Evolutionary conservation across 1,140 invertebrate species (phyloP), one percentile per base, ranked within the genome.

Genomic region (Drosophila arizonae): DNA sequence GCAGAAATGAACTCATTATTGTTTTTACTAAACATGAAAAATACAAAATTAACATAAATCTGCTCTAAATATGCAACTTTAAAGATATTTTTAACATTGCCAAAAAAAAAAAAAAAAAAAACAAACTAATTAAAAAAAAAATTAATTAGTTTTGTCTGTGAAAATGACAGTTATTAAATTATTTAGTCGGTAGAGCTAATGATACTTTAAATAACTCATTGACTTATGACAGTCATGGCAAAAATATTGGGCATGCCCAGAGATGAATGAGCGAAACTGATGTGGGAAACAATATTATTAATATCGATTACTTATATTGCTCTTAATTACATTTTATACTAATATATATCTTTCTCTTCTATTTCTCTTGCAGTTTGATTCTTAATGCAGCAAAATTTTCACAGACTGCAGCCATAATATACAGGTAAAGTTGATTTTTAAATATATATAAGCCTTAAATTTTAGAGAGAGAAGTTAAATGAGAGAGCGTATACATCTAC

Each of bases 291-390:
- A 17, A 46, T 46, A 17, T 17, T 46, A 8, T 17, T 17, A 0
- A 45, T 13, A 28, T 39, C 0, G 5, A 5, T 55, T 0, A 39
- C 9, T 10, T 21, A 11, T 24, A 39, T 21, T 6, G 21, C 13
- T 17, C 9, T 56, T 39, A 4, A 33, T 33, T 33, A 33, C 3
- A 11, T 8, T 39, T 39, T 50, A 26, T 13, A 8, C 8, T 17
- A 8, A 13, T 57, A 4, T 26, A 13, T 11, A n/a, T 43, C 24
- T 43, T 13, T 43, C 36, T 4, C 26, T 13, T 10, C 24, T 26
- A 9, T 45, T 11, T 13, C 9, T 13, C 4, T 69, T 62, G 28
- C 57, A 69, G 66, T 36, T 69, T 62, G 39, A 33, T 28, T 61
- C 13, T 54, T 39, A 45, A 52, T 28, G 45, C 6, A 24, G 33